phyloP scores from a whole-genome alignment of 2,113 vertebrate species.

The Xenus cinereus region DNA sequence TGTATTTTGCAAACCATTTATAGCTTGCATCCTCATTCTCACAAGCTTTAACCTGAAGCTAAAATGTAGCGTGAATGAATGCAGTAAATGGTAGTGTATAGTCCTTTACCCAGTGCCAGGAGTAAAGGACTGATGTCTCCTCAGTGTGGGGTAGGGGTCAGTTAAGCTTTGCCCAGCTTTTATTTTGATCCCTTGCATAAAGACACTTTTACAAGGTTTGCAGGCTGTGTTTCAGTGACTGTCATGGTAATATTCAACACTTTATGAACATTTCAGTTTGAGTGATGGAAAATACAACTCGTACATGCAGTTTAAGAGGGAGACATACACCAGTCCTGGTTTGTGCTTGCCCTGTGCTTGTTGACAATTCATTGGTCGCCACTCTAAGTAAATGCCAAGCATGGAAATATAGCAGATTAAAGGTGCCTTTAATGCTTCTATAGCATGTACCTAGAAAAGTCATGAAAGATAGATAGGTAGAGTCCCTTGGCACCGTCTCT shows the following conservation, averaged over 20 bases:
- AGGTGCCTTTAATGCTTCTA: not conserved
- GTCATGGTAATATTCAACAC: not conserved
- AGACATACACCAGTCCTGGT: not conserved
- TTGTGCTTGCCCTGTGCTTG: not conserved
- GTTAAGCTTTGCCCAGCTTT: not conserved
- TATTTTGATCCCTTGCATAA: not conserved
- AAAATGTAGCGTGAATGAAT: not conserved
- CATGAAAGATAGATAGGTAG: constrained; percentile 12
- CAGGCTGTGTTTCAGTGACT: not conserved
- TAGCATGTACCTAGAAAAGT: not conserved
- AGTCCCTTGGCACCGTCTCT: constrained; percentile 15
- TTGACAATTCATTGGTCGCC: not conserved
- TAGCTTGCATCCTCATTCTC: not conserved
- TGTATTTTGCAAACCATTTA: not conserved
- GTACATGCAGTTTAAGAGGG: not conserved
- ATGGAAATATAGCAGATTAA: not conserved
- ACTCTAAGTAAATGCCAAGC: not conserved
- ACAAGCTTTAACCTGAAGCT: not conserved
- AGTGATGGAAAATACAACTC: not conserved
- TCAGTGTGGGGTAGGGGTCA: too few relatives aligned
- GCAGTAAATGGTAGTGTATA: not conserved
- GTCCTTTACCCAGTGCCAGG: not conserved
- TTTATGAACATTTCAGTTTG: not conserved
- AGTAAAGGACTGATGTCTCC: not conserved
- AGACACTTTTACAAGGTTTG: not conserved